A percentile compares a stretch with the other conserved stretches of the same genome.
These are phyloP conservation scores for Lethenteron reissneri DNA, from an alignment of 2,113 vertebrate genomes.

Conservation along the genomic window DNA sequence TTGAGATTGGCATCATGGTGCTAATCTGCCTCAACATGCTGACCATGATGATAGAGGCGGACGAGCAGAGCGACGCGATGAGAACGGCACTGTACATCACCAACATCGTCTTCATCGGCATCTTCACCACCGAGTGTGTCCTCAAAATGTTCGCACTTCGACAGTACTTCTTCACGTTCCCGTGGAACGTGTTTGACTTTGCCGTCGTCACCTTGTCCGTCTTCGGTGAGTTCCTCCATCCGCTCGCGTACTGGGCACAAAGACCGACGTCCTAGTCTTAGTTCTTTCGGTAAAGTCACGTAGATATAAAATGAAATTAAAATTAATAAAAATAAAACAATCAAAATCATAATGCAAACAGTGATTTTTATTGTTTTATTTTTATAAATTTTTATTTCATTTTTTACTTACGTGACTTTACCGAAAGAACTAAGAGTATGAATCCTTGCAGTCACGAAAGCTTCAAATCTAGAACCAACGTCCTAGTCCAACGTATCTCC, in stretches of 20 bases:
- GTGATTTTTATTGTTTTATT: no score
- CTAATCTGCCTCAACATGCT: conserved; percentile 3
- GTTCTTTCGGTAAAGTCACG: no score
- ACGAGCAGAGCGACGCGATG: background rate
- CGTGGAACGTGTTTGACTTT: conserved; percentile 5
- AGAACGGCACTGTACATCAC: background rate
- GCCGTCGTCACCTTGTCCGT: background rate
- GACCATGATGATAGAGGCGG: conserved; percentile 1
- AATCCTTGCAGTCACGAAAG: no score
- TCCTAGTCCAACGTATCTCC: no score
- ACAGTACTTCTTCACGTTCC: background rate
- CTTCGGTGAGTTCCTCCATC: background rate
- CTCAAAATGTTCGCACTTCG: conserved; percentile 2
- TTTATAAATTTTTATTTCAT: no score
- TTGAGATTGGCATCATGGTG: conserved; percentile 1
- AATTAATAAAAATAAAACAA: no score
- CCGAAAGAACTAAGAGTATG: no score
- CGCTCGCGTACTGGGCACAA: background rate
- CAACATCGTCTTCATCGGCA: conserved; percentile 3
- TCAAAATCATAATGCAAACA: no score
- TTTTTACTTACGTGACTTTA: no score
- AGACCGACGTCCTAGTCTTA: no score
- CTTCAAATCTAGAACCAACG: no score
- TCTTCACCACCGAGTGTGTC: conserved; percentile 3
- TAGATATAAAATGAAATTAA: no score